Evolutionary conservation across 2,888 invertebrate species (phyloP).

Genomic region (Megamerina dolium): DNA sequence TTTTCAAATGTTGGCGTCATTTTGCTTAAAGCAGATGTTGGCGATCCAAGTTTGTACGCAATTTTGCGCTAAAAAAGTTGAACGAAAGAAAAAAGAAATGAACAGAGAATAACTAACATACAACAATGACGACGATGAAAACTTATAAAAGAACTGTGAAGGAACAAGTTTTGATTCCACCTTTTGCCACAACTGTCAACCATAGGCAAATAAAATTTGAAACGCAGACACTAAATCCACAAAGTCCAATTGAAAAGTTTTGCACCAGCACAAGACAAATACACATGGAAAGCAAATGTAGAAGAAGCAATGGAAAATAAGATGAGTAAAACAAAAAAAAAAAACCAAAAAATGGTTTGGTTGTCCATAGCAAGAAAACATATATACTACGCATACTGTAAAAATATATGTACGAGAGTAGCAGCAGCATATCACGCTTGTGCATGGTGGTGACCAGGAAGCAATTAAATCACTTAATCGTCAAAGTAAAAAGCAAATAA

Average conservation of each 20-base stretch:
- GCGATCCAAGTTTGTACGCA: too few species aligned
- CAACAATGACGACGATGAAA: too few species aligned
- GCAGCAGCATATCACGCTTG: not conserved
- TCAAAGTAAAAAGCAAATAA: not conserved
- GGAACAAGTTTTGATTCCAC: slow-evolving; percentile 24
- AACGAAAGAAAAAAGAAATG: too few species aligned
- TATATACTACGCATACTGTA: too few species aligned
- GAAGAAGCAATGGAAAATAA: not conserved
- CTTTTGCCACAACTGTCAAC: slow-evolving; percentile 26
- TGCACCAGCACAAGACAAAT: not conserved
- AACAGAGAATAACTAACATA: too few species aligned
- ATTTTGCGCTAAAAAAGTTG: too few species aligned
- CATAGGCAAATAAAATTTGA: slow-evolving; percentile 26
- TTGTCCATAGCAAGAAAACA: not conserved
- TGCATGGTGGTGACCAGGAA: slow-evolving; percentile 5
- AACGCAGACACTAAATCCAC: slow-evolving; percentile 26
- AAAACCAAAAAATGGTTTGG: not conserved
- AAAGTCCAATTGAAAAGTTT: slow-evolving; percentile 30
- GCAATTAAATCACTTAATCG: slow-evolving; percentile 15
- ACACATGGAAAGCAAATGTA: not conserved
- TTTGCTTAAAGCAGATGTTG: too few species aligned
- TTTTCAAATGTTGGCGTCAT: too few species aligned
- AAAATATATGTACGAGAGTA: too few species aligned
- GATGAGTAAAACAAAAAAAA: slow-evolving; percentile 2
- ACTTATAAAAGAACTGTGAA: too few species aligned